A percentile compares a stretch with the other conserved stretches of the same genome.
phyloP scores from a whole-genome alignment of 2,888 invertebrate species.

The Eumerus sabulonum region DNA sequence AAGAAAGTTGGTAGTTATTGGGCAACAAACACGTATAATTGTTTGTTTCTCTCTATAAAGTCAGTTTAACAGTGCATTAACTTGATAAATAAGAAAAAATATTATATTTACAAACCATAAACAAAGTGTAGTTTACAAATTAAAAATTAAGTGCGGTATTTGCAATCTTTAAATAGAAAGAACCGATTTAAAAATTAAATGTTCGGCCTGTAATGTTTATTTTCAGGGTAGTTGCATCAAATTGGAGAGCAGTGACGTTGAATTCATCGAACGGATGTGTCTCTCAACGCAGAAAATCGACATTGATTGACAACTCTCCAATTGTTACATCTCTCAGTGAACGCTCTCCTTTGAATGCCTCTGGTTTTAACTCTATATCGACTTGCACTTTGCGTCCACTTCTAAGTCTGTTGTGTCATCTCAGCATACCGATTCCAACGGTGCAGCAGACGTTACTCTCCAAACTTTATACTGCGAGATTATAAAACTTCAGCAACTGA shows the following conservation, averaged over 20 bases:
- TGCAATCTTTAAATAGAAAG: constrained; percentile 14
- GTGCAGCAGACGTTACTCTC: background rate
- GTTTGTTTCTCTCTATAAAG: too few relatives aligned
- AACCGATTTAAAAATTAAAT: constrained; percentile 15
- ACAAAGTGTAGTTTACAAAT: too few relatives aligned
- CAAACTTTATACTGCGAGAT: constrained; percentile 11
- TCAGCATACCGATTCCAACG: background rate
- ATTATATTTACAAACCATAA: too few relatives aligned
- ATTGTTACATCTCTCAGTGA: background rate
- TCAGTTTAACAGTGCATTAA: background rate
- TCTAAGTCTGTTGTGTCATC: background rate
- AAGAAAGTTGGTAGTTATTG: too few relatives aligned
- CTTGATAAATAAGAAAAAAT: too few relatives aligned
- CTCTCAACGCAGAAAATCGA: constrained; percentile 31
- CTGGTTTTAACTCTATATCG: background rate
- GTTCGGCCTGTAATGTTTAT: constrained; percentile 11
- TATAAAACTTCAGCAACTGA: constrained; percentile 5
- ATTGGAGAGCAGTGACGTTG: constrained; percentile 17
- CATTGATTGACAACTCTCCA: background rate
- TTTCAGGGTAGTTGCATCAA: constrained; percentile 17
- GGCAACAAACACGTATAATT: too few relatives aligned
- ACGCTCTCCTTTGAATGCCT: constrained; percentile 1
- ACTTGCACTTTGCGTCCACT: background rate
- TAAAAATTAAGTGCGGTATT: background rate
- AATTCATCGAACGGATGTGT: constrained; percentile 13